Base-by-base conservation (phyloP, 2,888 invertebrate species). In the Erpobdella octoculata region DNA sequence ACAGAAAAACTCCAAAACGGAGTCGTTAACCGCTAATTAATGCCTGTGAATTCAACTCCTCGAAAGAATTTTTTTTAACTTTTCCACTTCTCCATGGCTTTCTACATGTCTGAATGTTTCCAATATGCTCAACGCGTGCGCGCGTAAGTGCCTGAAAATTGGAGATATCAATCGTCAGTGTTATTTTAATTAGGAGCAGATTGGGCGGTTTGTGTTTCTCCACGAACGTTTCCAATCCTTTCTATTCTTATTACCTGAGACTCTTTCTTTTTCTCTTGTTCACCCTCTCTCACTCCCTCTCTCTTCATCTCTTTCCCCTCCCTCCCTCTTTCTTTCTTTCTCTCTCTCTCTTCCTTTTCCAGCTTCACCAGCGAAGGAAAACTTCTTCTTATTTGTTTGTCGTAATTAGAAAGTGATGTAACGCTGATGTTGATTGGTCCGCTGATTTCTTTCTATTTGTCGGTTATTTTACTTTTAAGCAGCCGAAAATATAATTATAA, bases 101-200 rank as follows among this genome's bases (percentile, higher is more conserved):
- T 21, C 37, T 38, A 21, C 67, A 41, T 31, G 41, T 18, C 37
- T 37, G 46, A 31, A 41, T 67, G 67, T 69, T 69, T 67, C 58
- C 48, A 69, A 69, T 69, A 48, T 69, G 53, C 69, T 53, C 28
- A 69, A 69, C 69, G 35, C 58, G n/a, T 36, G 58, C 53, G 15
- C 31, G 15, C 33, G 33, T 69, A 69, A 69, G 69, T 58, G 69
- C 69, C 37, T 28, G 69, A 69, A 69, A 69, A 69, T 69, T 69
- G 69, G 58, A 69, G 53, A 33, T 33, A 69, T 69, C 69, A 69
- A 69, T 69, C 69, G 69, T 21, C 69, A 36, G 15, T 28, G 69
- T 58, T 68, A 31, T 36, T 69, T 69, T 69, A 69, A 69, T 69
- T 69, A 58, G 36, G 35, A 69, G 48, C 69, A 69, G 36, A 36